These are phyloP conservation scores for Bufotes viridis DNA, from an alignment of 2,797 vertebrate genomes.

Conservation along the genomic window DNA sequence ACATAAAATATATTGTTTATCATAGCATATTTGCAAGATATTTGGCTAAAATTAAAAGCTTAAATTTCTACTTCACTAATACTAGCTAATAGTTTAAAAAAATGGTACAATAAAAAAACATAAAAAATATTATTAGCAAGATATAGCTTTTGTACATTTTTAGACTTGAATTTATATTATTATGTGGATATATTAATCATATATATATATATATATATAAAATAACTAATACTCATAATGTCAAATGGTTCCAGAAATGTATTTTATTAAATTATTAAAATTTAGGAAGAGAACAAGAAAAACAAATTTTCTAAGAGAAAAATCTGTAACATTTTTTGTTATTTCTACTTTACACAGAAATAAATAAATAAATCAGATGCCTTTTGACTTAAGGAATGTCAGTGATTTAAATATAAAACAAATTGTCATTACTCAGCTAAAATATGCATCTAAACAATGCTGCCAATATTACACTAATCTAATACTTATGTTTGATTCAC, in stretches of 20 bases:
- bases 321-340: too few species aligned
- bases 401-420: background rate
- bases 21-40: background rate
- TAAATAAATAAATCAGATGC: background rate
- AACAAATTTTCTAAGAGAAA: background rate
- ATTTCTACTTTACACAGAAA: background rate
- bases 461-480: too few species aligned
- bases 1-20: background rate
- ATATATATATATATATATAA: too few species aligned
- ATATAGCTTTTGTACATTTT: background rate
- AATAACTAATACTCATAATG: background rate
- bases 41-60: background rate
- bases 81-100: background rate
- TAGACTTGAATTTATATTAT: background rate
- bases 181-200: too few species aligned
- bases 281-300: background rate
- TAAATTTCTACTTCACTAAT: background rate
- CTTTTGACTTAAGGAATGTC: background rate
- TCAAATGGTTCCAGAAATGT: background rate
- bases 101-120: background rate
- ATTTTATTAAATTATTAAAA: background rate
- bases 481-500: background rate
- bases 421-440: background rate
- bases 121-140: background rate
- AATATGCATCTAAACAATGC: background rate